These are phyloP conservation scores for Spisula subtruncata DNA, from an alignment of 2,888 invertebrate species.

Conservation along the genomic window DNA sequence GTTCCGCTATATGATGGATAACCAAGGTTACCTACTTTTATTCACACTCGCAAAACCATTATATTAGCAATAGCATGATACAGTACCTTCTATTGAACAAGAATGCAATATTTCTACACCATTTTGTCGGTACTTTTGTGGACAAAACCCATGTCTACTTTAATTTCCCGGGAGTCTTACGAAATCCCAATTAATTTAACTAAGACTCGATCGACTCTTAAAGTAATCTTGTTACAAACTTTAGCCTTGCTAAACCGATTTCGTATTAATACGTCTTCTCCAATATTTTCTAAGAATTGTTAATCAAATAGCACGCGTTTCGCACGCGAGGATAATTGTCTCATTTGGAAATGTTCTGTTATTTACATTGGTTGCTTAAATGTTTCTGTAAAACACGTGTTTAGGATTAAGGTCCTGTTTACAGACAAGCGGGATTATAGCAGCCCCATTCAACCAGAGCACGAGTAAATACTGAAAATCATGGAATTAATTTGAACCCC, in stretches of 20 bases:
- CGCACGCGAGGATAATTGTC: slow-evolving; percentile 69
- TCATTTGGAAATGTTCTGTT: slow-evolving; percentile 66
- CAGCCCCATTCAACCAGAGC: slow-evolving; percentile 45
- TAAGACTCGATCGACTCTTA: slow-evolving; percentile 57
- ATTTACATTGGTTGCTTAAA: slow-evolving; percentile 70
- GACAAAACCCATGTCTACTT: slow-evolving; percentile 47
- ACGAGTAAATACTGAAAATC: slow-evolving; percentile 61
- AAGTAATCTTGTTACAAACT: slow-evolving; percentile 64
- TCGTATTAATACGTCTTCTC: slow-evolving; percentile 66
- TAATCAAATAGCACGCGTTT: slow-evolving; percentile 71
- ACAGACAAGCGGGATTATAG: slow-evolving; percentile 57
- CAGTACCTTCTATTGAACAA: slow-evolving; percentile 1
- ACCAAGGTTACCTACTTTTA: not conserved
- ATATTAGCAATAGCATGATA: not conserved
- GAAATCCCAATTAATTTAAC: slow-evolving; percentile 64
- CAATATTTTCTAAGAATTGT: slow-evolving; percentile 58
- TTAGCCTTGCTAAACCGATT: slow-evolving; percentile 62
- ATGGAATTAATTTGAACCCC: slow-evolving; percentile 66
- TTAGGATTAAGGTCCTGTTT: slow-evolving; percentile 68
- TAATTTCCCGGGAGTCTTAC: slow-evolving; percentile 69
- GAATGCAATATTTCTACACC: slow-evolving; percentile 1
- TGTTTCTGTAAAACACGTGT: slow-evolving; percentile 71
- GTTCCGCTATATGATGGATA: too few relatives aligned
- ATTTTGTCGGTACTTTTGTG: slow-evolving; percentile 5
- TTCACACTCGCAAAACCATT: not conserved